A percentile compares a stretch with the other conserved stretches of the same genome.
Evolutionary conservation across 2,113 vertebrate genomes (phyloP).

Genomic region (Amblyornis subalaris): DNA sequence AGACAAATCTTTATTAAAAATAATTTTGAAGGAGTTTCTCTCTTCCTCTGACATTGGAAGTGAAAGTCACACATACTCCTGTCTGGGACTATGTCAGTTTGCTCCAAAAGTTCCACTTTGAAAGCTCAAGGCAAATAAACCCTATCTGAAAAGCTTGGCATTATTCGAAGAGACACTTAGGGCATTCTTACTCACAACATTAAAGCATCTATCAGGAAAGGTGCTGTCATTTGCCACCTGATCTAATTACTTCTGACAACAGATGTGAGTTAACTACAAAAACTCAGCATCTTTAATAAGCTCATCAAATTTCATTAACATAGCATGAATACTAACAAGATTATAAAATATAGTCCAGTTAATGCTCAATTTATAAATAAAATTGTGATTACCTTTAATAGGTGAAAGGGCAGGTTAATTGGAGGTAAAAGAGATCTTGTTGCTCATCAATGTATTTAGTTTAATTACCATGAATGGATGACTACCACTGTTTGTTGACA

Average conservation of each 20-base stretch:
- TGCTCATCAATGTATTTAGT: background rate
- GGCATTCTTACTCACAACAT: background rate
- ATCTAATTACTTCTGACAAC: constrained; percentile 58
- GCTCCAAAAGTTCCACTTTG: background rate
- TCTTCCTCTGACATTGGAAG: background rate
- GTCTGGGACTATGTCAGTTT: background rate
- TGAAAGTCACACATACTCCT: background rate
- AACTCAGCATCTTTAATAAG: background rate
- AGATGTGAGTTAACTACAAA: constrained; percentile 16
- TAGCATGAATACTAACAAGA: constrained; percentile 37
- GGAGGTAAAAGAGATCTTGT: background rate
- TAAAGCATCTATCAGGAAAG: constrained; percentile 41
- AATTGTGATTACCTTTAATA: background rate
- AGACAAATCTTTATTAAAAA: constrained; percentile 31
- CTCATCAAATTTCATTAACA: constrained; percentile 51
- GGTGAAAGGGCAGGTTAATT: constrained; percentile 26
- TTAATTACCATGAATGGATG: background rate
- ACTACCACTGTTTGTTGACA: background rate
- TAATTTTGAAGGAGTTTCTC: background rate
- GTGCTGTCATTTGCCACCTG: constrained; percentile 30
- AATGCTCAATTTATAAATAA: background rate
- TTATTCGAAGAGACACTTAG: constrained; percentile 24
- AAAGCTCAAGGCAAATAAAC: constrained; percentile 21
- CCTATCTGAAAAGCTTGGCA: background rate
- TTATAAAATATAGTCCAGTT: constrained; percentile 4